Base-by-base conservation (phyloP, 2,888 invertebrate species). In the Nymphalis c-album region DNA sequence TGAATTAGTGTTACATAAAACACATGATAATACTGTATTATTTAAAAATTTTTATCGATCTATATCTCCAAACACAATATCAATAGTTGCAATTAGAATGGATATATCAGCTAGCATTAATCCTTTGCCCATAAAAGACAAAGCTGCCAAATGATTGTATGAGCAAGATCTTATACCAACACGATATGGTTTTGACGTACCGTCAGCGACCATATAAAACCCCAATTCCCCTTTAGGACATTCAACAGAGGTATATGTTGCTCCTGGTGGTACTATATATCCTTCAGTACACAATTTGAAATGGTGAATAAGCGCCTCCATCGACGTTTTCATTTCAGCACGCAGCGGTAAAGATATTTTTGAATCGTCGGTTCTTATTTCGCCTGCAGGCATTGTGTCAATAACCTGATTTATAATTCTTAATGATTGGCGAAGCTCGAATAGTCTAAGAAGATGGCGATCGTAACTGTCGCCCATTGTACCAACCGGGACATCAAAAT, bases 241-340 rank as follows among this genome's bases (percentile, higher is more conserved):
- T 85, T 98, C 98, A 3, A 95, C 93, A 35, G 95, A 93, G 0
- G 95, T 95, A 78, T 97, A 98, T 0, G 97, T 96, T 3, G 93
- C 85, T 0, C 98, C 98, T 20, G 98, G 96, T 0, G 98, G 97
- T 26, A 98, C 97, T 40, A 93, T 92, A 83, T 95, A 96, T 0
- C 97, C 98, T 85, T 96, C 95, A 1, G 95, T 94, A 82, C 95
- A 98, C 69, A 96, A 91, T 84, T 98, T 98, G 85, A 98, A 97
- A 82, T 98, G 97, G 85, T 98, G 97, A 78, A 98, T 98, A 57
- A 97, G 87, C 0, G 96, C 94, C 85, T 98, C 97, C 97, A 97
- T 98, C 8, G 94, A 94, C 6, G 93, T 94, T 91, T 98, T 98
- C 97, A 98, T 98, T 87, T 96, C 96, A 3, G 86, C 88, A 72